Evolutionary conservation across 2,888 invertebrate species (phyloP).

Genomic region (Leucoma salicis): DNA sequence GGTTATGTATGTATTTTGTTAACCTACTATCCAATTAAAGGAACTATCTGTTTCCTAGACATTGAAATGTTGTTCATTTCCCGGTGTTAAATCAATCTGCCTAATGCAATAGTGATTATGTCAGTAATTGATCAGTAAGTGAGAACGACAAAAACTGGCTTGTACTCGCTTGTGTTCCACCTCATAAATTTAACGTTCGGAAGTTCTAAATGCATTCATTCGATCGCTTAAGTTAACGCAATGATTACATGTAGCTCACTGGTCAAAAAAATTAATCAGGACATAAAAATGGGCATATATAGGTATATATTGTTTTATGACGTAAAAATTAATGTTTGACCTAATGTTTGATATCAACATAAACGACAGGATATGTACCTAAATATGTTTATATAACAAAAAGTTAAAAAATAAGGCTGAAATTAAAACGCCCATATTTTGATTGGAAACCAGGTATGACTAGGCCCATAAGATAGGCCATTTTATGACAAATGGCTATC

Average conservation of each 20-base stretch:
- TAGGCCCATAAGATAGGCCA: too few relatives aligned
- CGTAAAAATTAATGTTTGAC: too few relatives aligned
- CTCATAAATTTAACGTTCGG: constrained; percentile 26
- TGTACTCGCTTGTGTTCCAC: constrained; percentile 3
- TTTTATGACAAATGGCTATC: too few relatives aligned
- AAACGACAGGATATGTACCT: too few relatives aligned
- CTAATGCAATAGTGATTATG: constrained; percentile 47
- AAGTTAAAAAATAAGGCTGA: too few relatives aligned
- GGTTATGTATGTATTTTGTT: constrained; percentile 25
- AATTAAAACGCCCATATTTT: too few relatives aligned
- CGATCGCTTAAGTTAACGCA: constrained; percentile 15
- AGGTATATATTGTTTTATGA: too few relatives aligned
- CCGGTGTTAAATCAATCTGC: constrained; percentile 55
- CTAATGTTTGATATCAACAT: too few relatives aligned
- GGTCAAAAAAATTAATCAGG: too few relatives aligned
- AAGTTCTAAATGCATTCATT: constrained; percentile 23
- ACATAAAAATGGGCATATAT: too few relatives aligned
- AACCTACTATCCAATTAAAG: constrained; percentile 35
- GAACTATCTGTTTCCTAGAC: constrained; percentile 50
- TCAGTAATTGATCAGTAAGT: constrained; percentile 40
- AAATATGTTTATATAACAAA: too few relatives aligned
- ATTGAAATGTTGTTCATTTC: constrained; percentile 49
- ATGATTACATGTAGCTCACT: constrained; percentile 6
- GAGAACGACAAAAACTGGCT: constrained; percentile 16
- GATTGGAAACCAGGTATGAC: too few relatives aligned